Evolutionary conservation across 1,140 invertebrate genomes (phyloP).

Genomic region (Drosophila ficusphila): DNA sequence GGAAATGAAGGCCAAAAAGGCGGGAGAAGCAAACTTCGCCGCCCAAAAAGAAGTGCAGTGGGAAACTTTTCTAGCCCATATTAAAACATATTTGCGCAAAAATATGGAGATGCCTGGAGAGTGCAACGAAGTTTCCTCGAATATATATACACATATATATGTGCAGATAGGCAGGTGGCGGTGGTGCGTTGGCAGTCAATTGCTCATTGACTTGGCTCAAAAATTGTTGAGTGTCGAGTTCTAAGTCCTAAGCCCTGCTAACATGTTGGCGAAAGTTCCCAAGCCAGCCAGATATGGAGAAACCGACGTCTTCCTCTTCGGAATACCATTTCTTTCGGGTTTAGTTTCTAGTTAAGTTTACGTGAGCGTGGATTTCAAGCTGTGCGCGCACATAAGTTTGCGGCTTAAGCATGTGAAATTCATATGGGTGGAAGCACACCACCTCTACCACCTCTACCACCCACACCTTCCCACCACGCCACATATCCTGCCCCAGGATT

Average conservation of each 20-base stretch:
- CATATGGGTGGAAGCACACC: constrained; percentile 58
- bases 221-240: constrained; percentile 31
- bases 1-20: background rate
- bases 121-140: constrained; percentile 26
- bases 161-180: background rate
- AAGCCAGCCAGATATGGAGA: constrained; percentile 2
- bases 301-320: constrained; percentile 12
- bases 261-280: constrained; percentile 40
- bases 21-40: constrained; percentile 22
- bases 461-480: background rate
- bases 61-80: constrained; percentile 56
- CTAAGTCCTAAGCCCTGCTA: constrained; percentile 57
- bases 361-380: constrained; percentile 78
- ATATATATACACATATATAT: constrained; percentile 12
- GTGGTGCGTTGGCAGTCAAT: constrained; percentile 55
- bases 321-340: constrained; percentile 37
- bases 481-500: background rate
- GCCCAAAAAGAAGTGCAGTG: constrained; percentile 18
- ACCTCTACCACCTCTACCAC: too few species aligned
- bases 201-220: constrained; percentile 76
- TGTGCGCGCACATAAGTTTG: constrained; percentile 79
- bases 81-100: constrained; percentile 62
- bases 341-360: constrained; percentile 75
- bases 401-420: constrained; percentile 81
- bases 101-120: constrained; percentile 52